Conservation (phyloP, 1,140 invertebrate species). For the Brachionus sp. region DNA sequence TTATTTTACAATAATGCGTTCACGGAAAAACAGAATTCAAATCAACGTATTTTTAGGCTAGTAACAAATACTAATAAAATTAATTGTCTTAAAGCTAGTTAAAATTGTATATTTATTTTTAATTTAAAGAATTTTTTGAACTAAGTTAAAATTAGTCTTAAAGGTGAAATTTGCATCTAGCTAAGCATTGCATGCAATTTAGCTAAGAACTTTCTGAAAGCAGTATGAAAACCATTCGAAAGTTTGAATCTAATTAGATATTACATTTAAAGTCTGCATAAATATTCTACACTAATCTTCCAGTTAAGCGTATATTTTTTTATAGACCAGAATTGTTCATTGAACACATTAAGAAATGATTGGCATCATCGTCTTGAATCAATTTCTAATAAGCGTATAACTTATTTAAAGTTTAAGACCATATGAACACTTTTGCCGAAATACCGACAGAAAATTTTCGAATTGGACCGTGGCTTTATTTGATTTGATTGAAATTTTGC, state of each 20-base stretch:
- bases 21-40: too few species aligned
- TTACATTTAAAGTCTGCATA: background rate
- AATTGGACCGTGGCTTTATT: background rate
- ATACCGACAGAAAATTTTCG: background rate
- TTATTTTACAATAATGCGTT: too few species aligned
- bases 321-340: background rate
- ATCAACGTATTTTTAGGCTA: too few species aligned
- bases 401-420: background rate
- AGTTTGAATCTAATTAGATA: background rate
- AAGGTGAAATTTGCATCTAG: background rate
- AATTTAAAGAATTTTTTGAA: too few species aligned
- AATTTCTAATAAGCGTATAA: background rate
- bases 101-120: background rate
- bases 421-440: background rate
- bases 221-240: background rate
- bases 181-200: background rate
- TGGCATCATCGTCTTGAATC: slow-evolving; percentile 4
- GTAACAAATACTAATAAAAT: background rate
- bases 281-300: background rate
- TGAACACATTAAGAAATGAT: background rate
- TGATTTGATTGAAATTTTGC: slow-evolving; percentile 1
- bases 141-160: too few species aligned
- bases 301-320: background rate
- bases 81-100: background rate
- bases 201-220: background rate